Conservation (phyloP, 2,797 vertebrate species). For the Coluber constrictor region DNA sequence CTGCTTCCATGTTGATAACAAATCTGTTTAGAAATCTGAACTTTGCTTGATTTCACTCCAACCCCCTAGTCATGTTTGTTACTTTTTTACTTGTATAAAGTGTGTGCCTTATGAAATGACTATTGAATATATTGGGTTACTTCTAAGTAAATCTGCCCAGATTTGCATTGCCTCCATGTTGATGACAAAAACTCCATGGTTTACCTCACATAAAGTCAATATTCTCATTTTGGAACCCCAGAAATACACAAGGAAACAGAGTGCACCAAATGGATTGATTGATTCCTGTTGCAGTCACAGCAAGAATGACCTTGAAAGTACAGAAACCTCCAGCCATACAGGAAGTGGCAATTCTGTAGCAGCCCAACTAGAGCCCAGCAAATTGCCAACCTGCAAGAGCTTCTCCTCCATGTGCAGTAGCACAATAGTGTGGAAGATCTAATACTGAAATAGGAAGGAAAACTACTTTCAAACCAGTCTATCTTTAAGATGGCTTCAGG, state of each 20-base stretch:
- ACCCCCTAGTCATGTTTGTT: too few relatives aligned
- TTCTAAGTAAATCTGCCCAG: neutral
- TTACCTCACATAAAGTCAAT: neutral
- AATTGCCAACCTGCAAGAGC: neutral
- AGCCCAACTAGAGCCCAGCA: neutral
- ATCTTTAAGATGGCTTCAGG: neutral
- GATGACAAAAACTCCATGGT: neutral
- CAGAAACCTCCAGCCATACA: neutral
- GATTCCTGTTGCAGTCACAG: neutral
- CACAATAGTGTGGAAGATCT: neutral
- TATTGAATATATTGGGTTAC: neutral
- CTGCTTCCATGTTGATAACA: too few relatives aligned
- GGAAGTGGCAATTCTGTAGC: neutral
- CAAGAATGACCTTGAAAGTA: neutral
- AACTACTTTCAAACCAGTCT: neutral
- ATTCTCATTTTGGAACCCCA: neutral
- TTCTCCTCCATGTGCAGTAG: neutral
- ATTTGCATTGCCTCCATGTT: neutral
- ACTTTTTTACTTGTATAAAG: too few relatives aligned
- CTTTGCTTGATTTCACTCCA: too few relatives aligned
- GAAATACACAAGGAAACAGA: neutral
- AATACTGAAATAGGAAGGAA: neutral
- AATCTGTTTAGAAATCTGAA: too few relatives aligned
- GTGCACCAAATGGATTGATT: neutral
- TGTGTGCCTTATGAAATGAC: neutral